Evolutionary conservation across 2,797 vertebrate genomes (phyloP).

Genomic region (Catharus ustulatus): DNA sequence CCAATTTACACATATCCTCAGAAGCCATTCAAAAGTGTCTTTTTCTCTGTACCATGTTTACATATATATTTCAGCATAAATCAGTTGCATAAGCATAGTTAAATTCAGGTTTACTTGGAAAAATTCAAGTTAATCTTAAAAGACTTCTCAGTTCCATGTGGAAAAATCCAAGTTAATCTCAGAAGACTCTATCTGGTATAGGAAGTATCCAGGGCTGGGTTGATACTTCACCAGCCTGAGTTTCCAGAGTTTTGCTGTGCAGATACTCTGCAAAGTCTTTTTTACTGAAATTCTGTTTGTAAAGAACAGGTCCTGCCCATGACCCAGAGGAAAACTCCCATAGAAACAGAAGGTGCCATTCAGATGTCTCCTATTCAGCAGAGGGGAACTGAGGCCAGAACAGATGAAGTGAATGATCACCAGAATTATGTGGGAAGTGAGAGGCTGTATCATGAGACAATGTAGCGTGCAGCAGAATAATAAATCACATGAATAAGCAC

Average conservation of each 20-base stretch:
- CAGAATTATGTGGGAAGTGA: not conserved
- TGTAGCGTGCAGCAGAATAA: not conserved
- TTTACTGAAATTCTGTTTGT: not conserved
- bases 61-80: not conserved
- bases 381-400: not conserved
- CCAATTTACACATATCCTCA: not conserved
- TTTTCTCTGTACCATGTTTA: not conserved
- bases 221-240: not conserved
- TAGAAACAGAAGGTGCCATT: not conserved
- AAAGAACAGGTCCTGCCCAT: not conserved
- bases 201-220: not conserved
- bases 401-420: not conserved
- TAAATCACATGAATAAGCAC: not conserved
- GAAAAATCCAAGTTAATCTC: not conserved
- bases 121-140: not conserved
- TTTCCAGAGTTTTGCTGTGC: not conserved
- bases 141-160: not conserved
- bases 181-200: not conserved
- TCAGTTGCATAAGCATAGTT: not conserved
- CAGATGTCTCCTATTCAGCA: not conserved
- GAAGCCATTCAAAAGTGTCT: not conserved
- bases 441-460: not conserved
- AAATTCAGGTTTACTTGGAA: not conserved
- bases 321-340: not conserved
- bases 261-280: not conserved